Percentiles rank a stretch among this genome's conserved stretches.
Evolutionary conservation across 2,113 vertebrate species (phyloP).

Genomic region (Cnemophilus loriae): DNA sequence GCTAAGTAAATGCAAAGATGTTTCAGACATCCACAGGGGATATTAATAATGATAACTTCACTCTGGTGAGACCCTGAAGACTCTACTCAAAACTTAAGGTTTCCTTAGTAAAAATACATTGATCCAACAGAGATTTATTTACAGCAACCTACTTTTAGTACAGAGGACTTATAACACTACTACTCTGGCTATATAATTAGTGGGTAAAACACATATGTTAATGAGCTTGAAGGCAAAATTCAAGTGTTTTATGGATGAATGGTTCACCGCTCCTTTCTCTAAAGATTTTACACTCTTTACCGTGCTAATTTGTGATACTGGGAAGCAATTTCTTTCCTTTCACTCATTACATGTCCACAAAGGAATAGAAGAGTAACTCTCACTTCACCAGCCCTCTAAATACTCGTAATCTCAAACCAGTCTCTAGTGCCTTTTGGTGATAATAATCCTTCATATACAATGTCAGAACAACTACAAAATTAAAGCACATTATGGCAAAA

Average conservation of each 20-base stretch:
- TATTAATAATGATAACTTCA: background rate
- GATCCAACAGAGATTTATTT: slow-evolving; percentile 13
- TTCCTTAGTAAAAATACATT: background rate
- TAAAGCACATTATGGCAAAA: background rate
- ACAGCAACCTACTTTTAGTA: background rate
- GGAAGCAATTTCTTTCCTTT: background rate
- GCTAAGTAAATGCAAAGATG: slow-evolving; percentile 4
- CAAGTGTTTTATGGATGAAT: background rate
- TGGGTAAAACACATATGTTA: background rate
- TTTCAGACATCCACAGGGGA: background rate
- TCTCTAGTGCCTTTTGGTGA: background rate
- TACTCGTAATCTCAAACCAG: background rate
- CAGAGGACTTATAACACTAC: background rate
- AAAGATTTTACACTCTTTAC: background rate
- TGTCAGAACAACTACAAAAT: background rate
- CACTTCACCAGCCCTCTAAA: background rate
- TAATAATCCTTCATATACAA: background rate
- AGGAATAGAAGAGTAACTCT: background rate
- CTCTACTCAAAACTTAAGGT: background rate
- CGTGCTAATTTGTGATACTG: background rate
- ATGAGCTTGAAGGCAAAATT: background rate
- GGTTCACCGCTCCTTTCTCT: background rate
- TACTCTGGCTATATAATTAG: background rate
- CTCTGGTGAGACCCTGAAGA: background rate
- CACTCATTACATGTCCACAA: background rate